Base-by-base conservation (phyloP, 2,113 vertebrate genomes). In the Stigmatopora nigra region DNA sequence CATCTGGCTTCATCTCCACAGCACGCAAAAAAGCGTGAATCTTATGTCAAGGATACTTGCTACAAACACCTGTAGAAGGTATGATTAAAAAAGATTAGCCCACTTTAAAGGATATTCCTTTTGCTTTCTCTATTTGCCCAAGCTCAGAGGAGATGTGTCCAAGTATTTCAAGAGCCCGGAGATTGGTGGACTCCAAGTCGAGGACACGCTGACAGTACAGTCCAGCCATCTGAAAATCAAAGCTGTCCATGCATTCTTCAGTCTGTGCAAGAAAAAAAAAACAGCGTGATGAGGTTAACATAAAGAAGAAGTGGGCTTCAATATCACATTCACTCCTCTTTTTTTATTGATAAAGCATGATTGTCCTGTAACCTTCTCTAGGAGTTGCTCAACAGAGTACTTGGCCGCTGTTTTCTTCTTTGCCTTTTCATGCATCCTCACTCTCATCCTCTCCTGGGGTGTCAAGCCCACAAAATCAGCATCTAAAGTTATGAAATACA, bases 141-240 rank as follows among this genome's bases (percentile, higher is more conserved):
- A 91, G 82, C 71, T 93, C 92, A 67, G 90, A 88, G 72, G 64
- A 88, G 71, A 92, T 91, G 79, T 91, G 88, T 61, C 92, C 92
- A 53, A 89, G 77, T 87, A 92, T 90, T 51, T 92, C 91, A 52
- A 93, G 75, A 45, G 87, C 84, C 35, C 86, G 83, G 11, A 91
- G 84, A 73, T 91, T 91, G 25, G 75, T 82, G 14, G 92, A 70
- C 41, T 91, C 92, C 45, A 92, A 67, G 64, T 92, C 92, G 67
- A 93, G 69, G 31, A 90, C 92, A 60, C 91, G 84, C 63, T 92
- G 90, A 72, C 92, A 92, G 72, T 92, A 92, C 61, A 91, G 83
- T 35, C 72, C 68, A 17, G 91, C 92, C 90, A 90, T 91, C 71
- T 90, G 84, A 72, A 90, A 92, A 69, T 92, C 90, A 83, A 92